Evolutionary conservation across 2,113 vertebrate species (phyloP).

Genomic region (Burhinus oedicnemus): DNA sequence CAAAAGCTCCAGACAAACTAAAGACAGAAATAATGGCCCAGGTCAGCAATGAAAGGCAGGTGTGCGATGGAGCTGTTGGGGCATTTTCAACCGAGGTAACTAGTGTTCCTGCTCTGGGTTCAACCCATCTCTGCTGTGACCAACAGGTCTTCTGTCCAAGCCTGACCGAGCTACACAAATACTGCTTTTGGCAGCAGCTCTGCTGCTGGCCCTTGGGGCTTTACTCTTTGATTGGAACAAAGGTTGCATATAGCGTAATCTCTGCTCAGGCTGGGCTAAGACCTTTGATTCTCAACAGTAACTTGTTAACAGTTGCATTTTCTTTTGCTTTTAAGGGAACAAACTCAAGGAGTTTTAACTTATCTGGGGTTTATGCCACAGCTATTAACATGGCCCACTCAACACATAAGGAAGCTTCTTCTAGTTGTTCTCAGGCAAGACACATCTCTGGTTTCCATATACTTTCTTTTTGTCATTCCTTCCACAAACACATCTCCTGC

Average conservation of each 20-base stretch:
- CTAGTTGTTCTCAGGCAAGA: neutral
- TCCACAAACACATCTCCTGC: neutral
- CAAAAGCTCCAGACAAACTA: neutral
- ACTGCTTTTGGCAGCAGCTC: neutral
- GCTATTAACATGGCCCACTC: neutral
- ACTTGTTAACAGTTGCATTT: neutral
- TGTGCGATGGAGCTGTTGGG: neutral
- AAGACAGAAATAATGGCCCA: neutral
- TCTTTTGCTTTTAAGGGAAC: conserved; percentile 40
- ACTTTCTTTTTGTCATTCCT: neutral
- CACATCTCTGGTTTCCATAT: neutral
- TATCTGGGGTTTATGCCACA: neutral
- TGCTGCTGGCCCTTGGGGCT: neutral
- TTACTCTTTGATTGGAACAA: neutral
- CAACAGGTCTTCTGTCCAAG: neutral
- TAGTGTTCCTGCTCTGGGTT: neutral
- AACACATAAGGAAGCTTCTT: neutral
- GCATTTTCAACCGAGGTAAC: neutral
- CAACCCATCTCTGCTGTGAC: neutral
- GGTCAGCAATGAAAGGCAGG: neutral
- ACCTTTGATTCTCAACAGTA: neutral
- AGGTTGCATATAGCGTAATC: neutral
- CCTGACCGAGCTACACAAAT: neutral
- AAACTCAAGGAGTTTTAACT: neutral
- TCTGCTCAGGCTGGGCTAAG: neutral